Evolutionary conservation across 2,888 invertebrate genomes (phyloP).

Genomic region (Euzophera pinguis): DNA sequence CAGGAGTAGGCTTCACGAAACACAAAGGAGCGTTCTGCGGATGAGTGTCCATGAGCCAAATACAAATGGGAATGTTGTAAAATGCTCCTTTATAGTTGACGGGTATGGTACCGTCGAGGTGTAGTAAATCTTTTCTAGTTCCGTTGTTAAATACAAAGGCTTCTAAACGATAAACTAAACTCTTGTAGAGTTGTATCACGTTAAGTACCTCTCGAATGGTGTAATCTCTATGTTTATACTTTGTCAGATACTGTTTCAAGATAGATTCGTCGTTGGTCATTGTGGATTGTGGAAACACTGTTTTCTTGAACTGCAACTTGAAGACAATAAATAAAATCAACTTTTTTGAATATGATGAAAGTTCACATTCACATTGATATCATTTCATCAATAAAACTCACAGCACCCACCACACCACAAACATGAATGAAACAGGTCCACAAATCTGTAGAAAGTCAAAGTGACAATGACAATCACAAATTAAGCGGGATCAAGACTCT

Average conservation of each 20-base stretch:
- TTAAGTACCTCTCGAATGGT: slow-evolving; percentile 67
- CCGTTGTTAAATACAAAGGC: slow-evolving; percentile 93
- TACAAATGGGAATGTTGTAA: slow-evolving; percentile 98
- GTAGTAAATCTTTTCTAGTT: slow-evolving; percentile 87
- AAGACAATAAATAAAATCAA: no score
- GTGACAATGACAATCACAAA: no score
- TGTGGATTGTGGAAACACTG: slow-evolving; percentile 37
- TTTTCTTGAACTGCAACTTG: no score
- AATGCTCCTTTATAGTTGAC: slow-evolving; percentile 91
- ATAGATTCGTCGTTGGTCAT: slow-evolving; percentile 69
- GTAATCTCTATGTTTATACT: slow-evolving; percentile 70
- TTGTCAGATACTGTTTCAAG: slow-evolving; percentile 61
- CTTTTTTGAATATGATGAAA: no score
- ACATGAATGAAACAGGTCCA: no score
- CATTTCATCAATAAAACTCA: no score
- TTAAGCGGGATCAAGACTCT: no score
- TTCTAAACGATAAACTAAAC: slow-evolving; percentile 67
- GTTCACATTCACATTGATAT: no score
- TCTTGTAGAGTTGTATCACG: slow-evolving; percentile 66
- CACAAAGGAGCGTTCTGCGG: slow-evolving; percentile 97
- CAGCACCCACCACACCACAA: no score
- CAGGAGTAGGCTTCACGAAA: slow-evolving; percentile 95
- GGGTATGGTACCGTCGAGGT: slow-evolving; percentile 95
- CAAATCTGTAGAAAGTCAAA: no score
- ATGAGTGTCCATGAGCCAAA: slow-evolving; percentile 98